A percentile compares a stretch with the other conserved stretches of the same genome.
Evolutionary conservation across 2,113 vertebrate species (phyloP).

Genomic region (Rousettus leschenaultii): DNA sequence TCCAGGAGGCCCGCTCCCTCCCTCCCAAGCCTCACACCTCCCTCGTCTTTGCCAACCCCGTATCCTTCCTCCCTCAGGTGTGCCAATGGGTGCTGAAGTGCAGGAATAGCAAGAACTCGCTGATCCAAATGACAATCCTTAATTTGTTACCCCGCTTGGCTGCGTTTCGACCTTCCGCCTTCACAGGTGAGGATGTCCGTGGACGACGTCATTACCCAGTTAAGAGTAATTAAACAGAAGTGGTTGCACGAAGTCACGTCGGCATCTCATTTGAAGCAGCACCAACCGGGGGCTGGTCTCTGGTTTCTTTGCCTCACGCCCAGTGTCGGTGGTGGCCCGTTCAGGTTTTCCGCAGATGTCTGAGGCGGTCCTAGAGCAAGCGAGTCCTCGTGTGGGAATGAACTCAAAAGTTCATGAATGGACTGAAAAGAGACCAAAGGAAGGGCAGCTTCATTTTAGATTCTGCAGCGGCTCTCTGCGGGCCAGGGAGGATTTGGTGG

Average conservation of each 20-base stretch:
- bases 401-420: neutral
- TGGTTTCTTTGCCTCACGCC: neutral
- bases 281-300: neutral
- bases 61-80: conserved; percentile 83
- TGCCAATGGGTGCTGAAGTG: conserved; percentile 98
- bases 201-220: neutral
- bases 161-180: conserved; percentile 93
- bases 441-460: neutral
- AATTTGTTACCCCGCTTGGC: conserved; percentile 95
- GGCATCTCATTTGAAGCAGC: neutral
- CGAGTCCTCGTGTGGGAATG: fast-evolving
- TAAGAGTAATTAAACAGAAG: neutral
- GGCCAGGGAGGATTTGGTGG: neutral
- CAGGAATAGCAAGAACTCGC: conserved; percentile 94
- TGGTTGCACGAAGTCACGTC: neutral
- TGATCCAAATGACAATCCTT: conserved; percentile 98
- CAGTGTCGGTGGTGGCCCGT: fast-evolving
- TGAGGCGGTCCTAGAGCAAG: neutral
- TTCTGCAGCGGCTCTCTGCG: neutral
- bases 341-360: neutral
- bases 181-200: conserved; percentile 88
- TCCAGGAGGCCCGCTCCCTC: neutral
- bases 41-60: neutral
- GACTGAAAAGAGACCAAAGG: neutral
- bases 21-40: neutral